Base-by-base conservation (phyloP, 2,113 vertebrate species). In the Melospiza melodia region DNA sequence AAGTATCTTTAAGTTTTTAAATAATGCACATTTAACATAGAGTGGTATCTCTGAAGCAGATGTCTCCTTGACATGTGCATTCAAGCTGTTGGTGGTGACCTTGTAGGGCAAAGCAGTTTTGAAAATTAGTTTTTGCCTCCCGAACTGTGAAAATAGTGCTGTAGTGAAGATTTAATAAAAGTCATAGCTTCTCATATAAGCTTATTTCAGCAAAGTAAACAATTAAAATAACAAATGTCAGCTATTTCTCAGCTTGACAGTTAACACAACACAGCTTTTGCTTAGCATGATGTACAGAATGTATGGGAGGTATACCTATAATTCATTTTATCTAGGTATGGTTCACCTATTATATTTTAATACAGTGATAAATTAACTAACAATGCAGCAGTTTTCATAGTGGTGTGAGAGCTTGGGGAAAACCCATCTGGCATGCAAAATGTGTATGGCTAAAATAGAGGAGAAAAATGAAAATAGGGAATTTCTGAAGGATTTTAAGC, bases 211-310 rank as follows among this genome's bases (percentile, higher is more conserved):
- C 98, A 98, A 97, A 98, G 97, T 97, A 98, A 98, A 98, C 97
- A 98, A 98, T 98, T 98, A 98, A 97, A 98, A 98, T 98, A 98
- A 98, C 97, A 98, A 98, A 98, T 97, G 98, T 98, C 98, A 98
- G 98, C 98, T 97, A 88, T 97, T 98, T 98, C 81, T 46, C 94
- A 97, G 92, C 94, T 97, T 98, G 98, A 98, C 98, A 98, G 97
- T 94, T 98, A 98, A 97, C 97, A 98, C 95, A 94, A 95, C 57
- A 61, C 96, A 97, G 97, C 97, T 98, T 98, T 98, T 97, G 95
- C 97, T 98, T 98, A 97, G 97, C 90, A 90, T 97, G 97, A 98
- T 67, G 72, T 96, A 90, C 96, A 95, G 94, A 96, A 94, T 97
- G 83, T 96, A 84, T 82, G 94, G 97, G 97, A 97, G 86, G 90